Evolutionary conservation across 2,797 vertebrate species (phyloP), one percentile per base, ranked within the genome.

Genomic region (Distichodus sexfasciatus): DNA sequence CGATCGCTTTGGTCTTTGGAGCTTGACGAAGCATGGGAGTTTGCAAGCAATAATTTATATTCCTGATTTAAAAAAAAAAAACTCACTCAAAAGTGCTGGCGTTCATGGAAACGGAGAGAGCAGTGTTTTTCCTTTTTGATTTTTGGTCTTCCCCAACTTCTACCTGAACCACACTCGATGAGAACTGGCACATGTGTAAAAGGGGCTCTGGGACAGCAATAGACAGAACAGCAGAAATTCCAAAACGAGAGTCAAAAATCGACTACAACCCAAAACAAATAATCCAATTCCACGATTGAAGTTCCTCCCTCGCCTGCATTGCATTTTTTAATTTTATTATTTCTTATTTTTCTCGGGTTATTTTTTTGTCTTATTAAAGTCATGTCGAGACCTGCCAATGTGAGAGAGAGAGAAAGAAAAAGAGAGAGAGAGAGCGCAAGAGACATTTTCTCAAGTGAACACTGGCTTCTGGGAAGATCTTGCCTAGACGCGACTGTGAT

Each of bases 361-460:
- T n/a, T n/a, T n/a, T 66, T 66, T 66, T 58, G 26, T 55, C 70
- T 92, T 90, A 86, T 94, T 94, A 90, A 92, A 95, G 96, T 98
- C 95, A 98, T 98, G 96, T 97, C 95, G 92, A 97, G 96, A 98
- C 95, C 95, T 97, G 96, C 94, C 96, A 95, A 94, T 92, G 93
- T n/a, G n/a, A n/a, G n/a, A n/a, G n/a, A n/a, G n/a, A n/a, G n/a
- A n/a, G n/a, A n/a, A n/a, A n/a, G n/a, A n/a, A n/a, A n/a, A n/a
- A n/a, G n/a, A n/a, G n/a, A n/a, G n/a, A n/a, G n/a, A n/a, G n/a
- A n/a, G n/a, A n/a, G n/a, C n/a, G n/a, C n/a, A n/a, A 94, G 94
- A 96, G 94, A 96, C 92, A 93, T 93, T 95, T 94, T 96, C 93
- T 98, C 95, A 97, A 98, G 96, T 98, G 96, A 96, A 95, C 92